Conservation (phyloP, 1,140 invertebrate genomes). For the Arion vulgaris region DNA sequence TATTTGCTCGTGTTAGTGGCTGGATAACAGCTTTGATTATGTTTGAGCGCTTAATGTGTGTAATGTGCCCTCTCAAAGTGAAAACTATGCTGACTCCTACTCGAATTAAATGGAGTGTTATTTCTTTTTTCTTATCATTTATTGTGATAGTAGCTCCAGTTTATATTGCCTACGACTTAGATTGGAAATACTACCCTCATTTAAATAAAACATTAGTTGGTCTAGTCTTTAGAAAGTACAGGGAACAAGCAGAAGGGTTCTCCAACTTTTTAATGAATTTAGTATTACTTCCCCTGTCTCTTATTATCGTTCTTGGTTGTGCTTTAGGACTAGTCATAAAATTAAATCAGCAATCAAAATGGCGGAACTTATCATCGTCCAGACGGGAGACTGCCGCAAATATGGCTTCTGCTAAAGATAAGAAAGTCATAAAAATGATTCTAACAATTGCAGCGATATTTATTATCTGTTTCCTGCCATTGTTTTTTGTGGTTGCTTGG, state of each 20-base stretch:
- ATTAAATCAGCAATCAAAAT: conserved; percentile 1
- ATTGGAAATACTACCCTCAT: neutral
- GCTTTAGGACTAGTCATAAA: neutral
- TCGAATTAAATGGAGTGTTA: neutral
- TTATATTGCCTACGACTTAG: neutral
- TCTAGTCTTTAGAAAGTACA: neutral
- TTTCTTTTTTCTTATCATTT: neutral
- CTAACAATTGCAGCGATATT: neutral
- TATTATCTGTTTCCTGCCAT: conserved; percentile 1
- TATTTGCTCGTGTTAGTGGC: neutral
- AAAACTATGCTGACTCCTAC: neutral
- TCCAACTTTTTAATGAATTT: conserved; percentile 7
- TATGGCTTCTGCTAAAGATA: neutral
- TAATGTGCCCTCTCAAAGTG: neutral
- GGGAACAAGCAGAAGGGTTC: neutral
- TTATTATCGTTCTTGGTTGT: conserved; percentile 5
- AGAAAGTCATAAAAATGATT: neutral
- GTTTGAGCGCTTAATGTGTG: neutral
- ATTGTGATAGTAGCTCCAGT: neutral
- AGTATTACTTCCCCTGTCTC: neutral
- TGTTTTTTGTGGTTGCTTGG: conserved; percentile 6
- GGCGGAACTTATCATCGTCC: neutral
- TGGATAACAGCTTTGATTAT: conserved; percentile 1
- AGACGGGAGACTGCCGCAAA: neutral
- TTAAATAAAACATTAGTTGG: neutral